phyloP scores from a whole-genome alignment of 2,113 vertebrate genomes.

The Colistium nudipinnis region DNA sequence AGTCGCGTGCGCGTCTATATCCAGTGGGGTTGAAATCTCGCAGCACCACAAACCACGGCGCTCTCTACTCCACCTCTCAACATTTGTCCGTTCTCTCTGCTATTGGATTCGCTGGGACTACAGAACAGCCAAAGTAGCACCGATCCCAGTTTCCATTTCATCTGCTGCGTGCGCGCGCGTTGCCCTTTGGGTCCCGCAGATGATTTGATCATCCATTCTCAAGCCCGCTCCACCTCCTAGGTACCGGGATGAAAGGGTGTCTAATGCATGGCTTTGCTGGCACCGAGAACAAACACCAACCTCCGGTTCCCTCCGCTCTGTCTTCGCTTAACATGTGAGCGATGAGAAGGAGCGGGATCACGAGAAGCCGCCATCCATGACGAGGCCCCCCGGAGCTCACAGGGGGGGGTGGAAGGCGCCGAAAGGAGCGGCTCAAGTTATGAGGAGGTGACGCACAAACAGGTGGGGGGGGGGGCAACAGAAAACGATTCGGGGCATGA shows the following conservation, averaged over 20 bases:
- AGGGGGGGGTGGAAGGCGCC: background rate
- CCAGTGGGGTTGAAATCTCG: constrained; percentile 2
- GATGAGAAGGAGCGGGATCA: background rate
- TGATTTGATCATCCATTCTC: constrained; percentile 34
- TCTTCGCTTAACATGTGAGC: background rate
- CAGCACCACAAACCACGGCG: constrained; percentile 2
- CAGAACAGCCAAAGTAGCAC: constrained; percentile 37
- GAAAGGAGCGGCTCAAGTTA: background rate
- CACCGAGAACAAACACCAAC: constrained; percentile 19
- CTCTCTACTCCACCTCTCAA: background rate
- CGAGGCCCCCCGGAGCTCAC: constrained; percentile 3
- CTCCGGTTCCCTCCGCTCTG: background rate
- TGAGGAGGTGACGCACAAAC: background rate
- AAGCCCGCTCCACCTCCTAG: constrained; percentile 7
- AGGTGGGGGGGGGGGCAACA: background rate
- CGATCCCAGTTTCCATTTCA: constrained; percentile 46
- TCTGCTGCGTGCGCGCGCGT: constrained; percentile 9
- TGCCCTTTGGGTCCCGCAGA: constrained; percentile 30
- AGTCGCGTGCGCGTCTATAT: background rate
- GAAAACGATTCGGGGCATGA: background rate
- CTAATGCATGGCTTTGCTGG: constrained; percentile 17
- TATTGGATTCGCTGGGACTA: constrained; percentile 29
- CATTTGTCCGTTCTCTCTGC: constrained; percentile 22
- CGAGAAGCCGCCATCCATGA: background rate
- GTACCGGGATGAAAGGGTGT: constrained; percentile 3